Conservation (phyloP, 2,888 invertebrate genomes). For the Rhogogaster chlorosoma region DNA sequence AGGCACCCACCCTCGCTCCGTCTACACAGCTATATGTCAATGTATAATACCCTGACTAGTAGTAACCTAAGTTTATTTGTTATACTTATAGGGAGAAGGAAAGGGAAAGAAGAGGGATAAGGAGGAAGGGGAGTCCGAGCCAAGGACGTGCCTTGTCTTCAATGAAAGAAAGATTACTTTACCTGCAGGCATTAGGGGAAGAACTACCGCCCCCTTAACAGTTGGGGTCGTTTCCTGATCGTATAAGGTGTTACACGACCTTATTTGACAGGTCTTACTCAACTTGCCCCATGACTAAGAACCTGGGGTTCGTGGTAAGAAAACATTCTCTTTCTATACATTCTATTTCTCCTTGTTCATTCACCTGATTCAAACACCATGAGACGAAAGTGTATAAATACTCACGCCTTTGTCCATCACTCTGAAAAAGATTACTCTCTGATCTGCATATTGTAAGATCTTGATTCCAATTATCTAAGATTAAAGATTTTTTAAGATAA, state of each 20-base stretch:
- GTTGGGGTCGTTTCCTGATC: conserved; percentile 52
- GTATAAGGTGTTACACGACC: conserved; percentile 65
- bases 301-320: neutral
- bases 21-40: conserved; percentile 10
- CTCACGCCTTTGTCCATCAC: neutral
- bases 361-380: neutral
- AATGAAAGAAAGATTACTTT: conserved; percentile 59
- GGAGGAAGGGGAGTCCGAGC: neutral
- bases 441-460: neutral
- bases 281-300: conserved; percentile 14
- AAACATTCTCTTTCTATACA: neutral
- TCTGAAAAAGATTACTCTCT: neutral
- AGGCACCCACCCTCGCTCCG: conserved; percentile 52
- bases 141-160: conserved; percentile 50
- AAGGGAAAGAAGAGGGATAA: neutral
- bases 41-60: conserved; percentile 51
- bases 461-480: no score
- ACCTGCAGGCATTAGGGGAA: conserved; percentile 54
- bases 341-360: neutral
- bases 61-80: neutral
- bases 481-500: neutral
- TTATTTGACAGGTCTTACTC: conserved; percentile 63
- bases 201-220: neutral
- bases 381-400: neutral
- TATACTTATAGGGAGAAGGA: neutral